Evolutionary conservation across 2,113 vertebrate genomes (phyloP).

Genomic region (Octodon degus): DNA sequence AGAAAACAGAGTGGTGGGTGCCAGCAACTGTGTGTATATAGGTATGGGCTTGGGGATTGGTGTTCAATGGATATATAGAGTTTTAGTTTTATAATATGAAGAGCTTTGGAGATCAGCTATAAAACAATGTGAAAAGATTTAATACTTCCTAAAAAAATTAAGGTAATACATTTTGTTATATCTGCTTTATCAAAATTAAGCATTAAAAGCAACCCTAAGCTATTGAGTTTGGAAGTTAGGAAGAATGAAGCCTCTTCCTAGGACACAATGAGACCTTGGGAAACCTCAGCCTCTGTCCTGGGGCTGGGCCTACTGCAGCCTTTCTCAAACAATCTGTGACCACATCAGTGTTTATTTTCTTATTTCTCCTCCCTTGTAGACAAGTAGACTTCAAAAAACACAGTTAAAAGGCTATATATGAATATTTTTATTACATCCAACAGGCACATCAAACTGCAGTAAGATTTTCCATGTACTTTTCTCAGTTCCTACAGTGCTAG

Average conservation of each 20-base stretch:
- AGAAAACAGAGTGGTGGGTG: not conserved
- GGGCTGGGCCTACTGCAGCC: not conserved
- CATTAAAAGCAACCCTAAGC: not conserved
- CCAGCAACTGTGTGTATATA: not conserved
- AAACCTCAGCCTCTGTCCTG: not conserved
- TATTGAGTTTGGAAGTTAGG: not conserved
- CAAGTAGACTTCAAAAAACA: slow-evolving; percentile 46
- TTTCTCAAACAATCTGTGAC: not conserved
- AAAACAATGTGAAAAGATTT: not conserved
- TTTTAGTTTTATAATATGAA: not conserved
- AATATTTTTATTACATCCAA: slow-evolving; percentile 8
- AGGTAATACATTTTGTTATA: not conserved
- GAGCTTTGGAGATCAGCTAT: not conserved
- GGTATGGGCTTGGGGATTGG: not conserved
- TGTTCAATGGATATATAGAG: not conserved
- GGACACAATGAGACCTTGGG: not conserved
- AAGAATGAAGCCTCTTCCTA: not conserved
- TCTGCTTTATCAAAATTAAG: slow-evolving; percentile 10
- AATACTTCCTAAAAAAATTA: not conserved
- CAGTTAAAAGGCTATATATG: slow-evolving; percentile 31
- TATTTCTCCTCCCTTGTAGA: not conserved
- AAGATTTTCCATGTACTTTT: not conserved
- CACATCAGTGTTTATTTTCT: not conserved
- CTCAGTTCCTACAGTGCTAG: not conserved
- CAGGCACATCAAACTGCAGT: not conserved